Evolutionary conservation across 2,113 vertebrate genomes (phyloP), one percentile per base, ranked within the genome.

Genomic region (Triplophysa dalaica): DNA sequence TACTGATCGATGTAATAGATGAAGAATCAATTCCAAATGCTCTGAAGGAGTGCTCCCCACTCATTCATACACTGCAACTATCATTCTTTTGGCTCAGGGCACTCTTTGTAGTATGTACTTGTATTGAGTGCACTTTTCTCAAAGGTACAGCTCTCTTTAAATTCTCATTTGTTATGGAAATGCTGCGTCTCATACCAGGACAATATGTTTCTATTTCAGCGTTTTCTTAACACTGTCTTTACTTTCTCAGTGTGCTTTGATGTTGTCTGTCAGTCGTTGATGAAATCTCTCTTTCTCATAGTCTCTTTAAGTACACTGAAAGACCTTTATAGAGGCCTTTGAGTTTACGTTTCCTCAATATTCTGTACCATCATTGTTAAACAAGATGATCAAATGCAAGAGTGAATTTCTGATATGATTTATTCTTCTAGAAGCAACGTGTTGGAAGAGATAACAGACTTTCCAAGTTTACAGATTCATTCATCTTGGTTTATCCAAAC

Each of bases 321-420:
- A n/a, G n/a, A n/a, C n/a, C n/a, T n/a, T n/a, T n/a, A n/a, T n/a
- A n/a, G n/a, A n/a, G n/a, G n/a, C n/a, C n/a, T n/a, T n/a, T n/a
- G n/a, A n/a, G n/a, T n/a, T 52, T 52, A 16, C 50, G 12, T 58
- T 58, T 58, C 54, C 54, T 58, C n/a, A 58, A 19, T 2, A 8
- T 58, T 58, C 54, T n/a, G 54, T n/a, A n/a, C 21, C 54, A 58
- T 58, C 52, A 33, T 54, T 69, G 3, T 70, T 70, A 52, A 50
- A 70, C 43, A 52, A 29, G 45, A 52, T 45, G 22, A 69, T 24
- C 0, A 19, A 19, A 8, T 17, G 26, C 22, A 22, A 67, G n/a
- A 7, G 33, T 6, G 33, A 38, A 38, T 6, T 38, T 38, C 5
- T 38, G 33, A 38, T 38, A 38, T 38, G 0, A 38, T 38, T 41